phyloP scores from a whole-genome alignment of 2,113 vertebrate species.

The Macheiramphus alcinus region DNA sequence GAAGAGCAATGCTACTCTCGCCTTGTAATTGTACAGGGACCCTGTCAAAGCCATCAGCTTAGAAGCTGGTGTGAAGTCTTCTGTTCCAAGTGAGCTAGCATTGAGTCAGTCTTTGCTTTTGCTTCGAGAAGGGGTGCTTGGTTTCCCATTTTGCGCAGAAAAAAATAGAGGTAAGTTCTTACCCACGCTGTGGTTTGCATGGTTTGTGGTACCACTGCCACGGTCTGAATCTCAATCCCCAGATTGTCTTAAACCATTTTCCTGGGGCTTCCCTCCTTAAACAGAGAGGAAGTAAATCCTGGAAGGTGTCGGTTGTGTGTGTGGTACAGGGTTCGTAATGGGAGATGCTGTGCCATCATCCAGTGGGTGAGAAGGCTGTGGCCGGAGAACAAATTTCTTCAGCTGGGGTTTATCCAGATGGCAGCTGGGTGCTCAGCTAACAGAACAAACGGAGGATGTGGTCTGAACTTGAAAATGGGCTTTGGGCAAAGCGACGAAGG shows the following conservation, averaged over 20 bases:
- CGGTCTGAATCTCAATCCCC: not conserved
- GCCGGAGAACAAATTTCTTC: not conserved
- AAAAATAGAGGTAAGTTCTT: not conserved
- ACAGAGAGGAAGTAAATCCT: not conserved
- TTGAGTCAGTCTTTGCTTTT: not conserved
- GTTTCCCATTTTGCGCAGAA: not conserved
- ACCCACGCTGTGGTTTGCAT: not conserved
- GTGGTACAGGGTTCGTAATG: not conserved
- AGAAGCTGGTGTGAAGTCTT: not conserved
- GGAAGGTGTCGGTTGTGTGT: not conserved
- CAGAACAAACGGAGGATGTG: not conserved
- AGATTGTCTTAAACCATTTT: not conserved
- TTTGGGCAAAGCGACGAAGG: not conserved
- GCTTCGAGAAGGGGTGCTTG: accelerated
- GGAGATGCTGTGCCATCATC: not conserved
- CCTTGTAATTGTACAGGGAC: accelerated
- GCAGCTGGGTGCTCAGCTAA: not conserved
- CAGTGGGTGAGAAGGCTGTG: not conserved
- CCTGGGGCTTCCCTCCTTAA: not conserved
- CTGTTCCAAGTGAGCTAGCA: not conserved
- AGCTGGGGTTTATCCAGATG: not conserved
- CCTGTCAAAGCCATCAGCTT: not conserved
- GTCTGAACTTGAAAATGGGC: not conserved
- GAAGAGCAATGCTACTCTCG: not conserved
- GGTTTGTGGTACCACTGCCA: not conserved